Conservation (phyloP, 1,140 invertebrate species). For the Gryon sp. region DNA sequence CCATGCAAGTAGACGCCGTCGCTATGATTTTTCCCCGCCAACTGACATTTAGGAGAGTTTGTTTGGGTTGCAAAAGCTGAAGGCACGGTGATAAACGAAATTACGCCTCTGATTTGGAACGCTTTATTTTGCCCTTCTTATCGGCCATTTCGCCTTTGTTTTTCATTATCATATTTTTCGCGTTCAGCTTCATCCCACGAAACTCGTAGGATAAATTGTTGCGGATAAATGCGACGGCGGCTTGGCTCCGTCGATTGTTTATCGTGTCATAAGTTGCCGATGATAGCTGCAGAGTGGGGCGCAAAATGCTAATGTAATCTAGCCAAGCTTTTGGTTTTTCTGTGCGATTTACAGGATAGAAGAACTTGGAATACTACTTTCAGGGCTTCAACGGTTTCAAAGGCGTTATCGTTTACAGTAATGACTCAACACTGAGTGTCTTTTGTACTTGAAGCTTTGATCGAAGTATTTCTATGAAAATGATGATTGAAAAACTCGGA, state of each 20-base stretch:
- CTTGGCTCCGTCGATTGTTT: conserved; percentile 53
- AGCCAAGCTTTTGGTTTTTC: conserved; percentile 37
- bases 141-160: conserved; percentile 54
- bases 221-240: conserved; percentile 38
- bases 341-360: conserved; percentile 3
- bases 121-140: conserved; percentile 50
- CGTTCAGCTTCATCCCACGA: conserved; percentile 38
- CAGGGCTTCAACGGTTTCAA: conserved; percentile 4
- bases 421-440: too few species aligned
- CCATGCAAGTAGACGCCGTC: conserved; percentile 27
- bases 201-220: conserved; percentile 43
- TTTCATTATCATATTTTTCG: conserved; percentile 66
- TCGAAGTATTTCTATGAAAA: too few species aligned
- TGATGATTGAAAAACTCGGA: too few species aligned
- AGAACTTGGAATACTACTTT: too few species aligned
- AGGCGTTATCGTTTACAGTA: conserved; percentile 8
- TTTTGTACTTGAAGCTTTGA: too few species aligned
- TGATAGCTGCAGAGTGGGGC: conserved; percentile 4
- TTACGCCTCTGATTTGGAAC: conserved; percentile 55
- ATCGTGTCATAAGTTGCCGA: conserved; percentile 50
- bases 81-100: conserved; percentile 60
- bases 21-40: conserved; percentile 59
- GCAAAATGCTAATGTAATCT: conserved; percentile 43
- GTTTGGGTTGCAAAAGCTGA: conserved; percentile 34
- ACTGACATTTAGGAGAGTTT: conserved; percentile 64